phyloP scores from a whole-genome alignment of 1,140 invertebrate genomes.

The Aphidius gifuensis region DNA sequence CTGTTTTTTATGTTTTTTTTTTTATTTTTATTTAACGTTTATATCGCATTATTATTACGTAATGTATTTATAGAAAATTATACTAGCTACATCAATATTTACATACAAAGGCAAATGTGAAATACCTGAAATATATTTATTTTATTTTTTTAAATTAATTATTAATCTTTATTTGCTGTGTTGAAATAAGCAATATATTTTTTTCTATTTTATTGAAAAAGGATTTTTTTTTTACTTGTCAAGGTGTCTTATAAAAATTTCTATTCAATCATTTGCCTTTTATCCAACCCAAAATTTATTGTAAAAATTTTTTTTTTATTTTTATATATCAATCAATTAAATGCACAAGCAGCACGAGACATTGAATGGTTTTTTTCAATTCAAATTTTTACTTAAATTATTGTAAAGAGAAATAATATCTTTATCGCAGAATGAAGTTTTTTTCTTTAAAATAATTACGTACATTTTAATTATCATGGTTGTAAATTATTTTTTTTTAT shows the following conservation, averaged over 20 bases:
- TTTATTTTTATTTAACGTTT: too few species aligned
- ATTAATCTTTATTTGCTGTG: neutral
- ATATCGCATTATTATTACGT: conserved; percentile 14
- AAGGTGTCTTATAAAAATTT: too few species aligned
- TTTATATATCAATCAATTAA: conserved; percentile 18
- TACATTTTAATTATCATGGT: too few species aligned
- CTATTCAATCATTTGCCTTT: conserved; percentile 39
- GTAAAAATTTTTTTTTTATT: neutral
- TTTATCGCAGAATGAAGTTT: neutral
- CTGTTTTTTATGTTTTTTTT: too few species aligned
- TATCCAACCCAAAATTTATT: conserved; percentile 27
- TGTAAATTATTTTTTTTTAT: too few species aligned
- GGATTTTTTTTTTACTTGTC: neutral
- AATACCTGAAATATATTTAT: conserved; percentile 47
- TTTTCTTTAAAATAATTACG: neutral
- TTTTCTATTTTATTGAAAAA: conserved; percentile 2
- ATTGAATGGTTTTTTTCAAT: too few species aligned
- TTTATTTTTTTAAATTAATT: neutral
- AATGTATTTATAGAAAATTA: conserved; percentile 52
- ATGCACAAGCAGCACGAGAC: conserved; percentile 11
- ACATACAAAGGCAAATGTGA: conserved; percentile 56
- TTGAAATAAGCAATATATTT: neutral
- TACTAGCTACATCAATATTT: conserved; percentile 52
- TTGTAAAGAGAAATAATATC: too few species aligned
- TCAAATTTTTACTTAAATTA: too few species aligned